Evolutionary conservation across 2,113 vertebrate genomes (phyloP), one percentile per base, ranked within the genome.

Genomic region (Orientallactaga bullata): DNA sequence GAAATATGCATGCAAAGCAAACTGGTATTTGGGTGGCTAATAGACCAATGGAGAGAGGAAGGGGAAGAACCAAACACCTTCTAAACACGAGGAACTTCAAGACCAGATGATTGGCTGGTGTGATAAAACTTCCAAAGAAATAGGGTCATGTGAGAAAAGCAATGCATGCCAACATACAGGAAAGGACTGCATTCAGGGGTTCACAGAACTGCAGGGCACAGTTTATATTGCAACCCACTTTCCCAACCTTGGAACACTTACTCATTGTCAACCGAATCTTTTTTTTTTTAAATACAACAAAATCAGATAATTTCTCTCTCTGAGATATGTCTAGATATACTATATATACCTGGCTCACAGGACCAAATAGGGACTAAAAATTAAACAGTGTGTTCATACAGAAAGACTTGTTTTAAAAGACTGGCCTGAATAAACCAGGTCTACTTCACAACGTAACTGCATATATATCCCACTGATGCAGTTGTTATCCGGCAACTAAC

Each of bases 1-100:
- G 98, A 98, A 98, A 98, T 91, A 97, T 94, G 95, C 98, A 98
- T 99, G 98, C 98, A 98, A 98, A 98, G 98, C 98, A 96, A 98
- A 98, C 97, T 94, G 91, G 89, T 96, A 81, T 95, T 58, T 69
- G 91, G 90, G 84, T 89, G 92, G 23, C 88, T 87, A 92, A 65
- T 28, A 91, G 90, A 72, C 94, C 65, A 65, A 90, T 90, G 69
- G 51, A 83, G 81, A 94, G 94, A 85, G 95, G 89, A 7, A 74
- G 95, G 92, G 94, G 93, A 95, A 92, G 97, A 96, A 97, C 95
- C 96, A 97, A 30, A 97, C 89, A 88, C 93, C 97, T 97, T 97
- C 87, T 97, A 90, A 92, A 73, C 91, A 96, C 98, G 97, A 94
- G 90, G 94, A 95, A 98, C 93, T 96, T 96, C 32, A 85, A 96